phyloP scores from a whole-genome alignment of 1,140 invertebrate species.

The Agrypnia vestita region DNA sequence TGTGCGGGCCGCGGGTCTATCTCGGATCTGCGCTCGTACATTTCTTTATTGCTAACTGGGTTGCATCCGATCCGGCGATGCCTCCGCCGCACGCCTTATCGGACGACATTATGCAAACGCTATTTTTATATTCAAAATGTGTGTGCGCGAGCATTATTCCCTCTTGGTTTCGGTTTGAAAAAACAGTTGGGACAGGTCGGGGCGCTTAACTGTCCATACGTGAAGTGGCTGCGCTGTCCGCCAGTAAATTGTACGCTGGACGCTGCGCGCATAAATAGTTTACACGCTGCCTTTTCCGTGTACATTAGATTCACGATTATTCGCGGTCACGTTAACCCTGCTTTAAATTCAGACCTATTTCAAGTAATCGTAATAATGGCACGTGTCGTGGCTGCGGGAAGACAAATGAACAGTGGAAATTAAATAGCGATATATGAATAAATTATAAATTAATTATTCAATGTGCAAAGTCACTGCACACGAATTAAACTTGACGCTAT shows the following conservation, averaged over 20 bases:
- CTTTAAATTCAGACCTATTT: too few species aligned
- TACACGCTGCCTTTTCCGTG: too few species aligned
- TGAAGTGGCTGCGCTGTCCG: neutral
- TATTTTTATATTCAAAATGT: slow-evolving; percentile 21
- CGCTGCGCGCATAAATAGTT: too few species aligned
- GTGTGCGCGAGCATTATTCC: slow-evolving; percentile 10
- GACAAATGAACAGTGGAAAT: too few species aligned
- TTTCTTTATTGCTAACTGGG: neutral
- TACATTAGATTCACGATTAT: too few species aligned
- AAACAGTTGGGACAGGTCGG: neutral
- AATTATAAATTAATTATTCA: too few species aligned
- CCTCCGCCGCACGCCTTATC: neutral
- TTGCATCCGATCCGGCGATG: neutral
- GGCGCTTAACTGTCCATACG: neutral
- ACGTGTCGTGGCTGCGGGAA: too few species aligned
- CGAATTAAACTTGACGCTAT: too few species aligned
- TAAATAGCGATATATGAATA: too few species aligned
- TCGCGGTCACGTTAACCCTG: too few species aligned
- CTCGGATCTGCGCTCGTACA: neutral
- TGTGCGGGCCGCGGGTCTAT: neutral
- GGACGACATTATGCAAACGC: neutral
- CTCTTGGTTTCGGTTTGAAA: neutral
- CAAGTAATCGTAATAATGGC: too few species aligned
- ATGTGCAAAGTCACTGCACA: too few species aligned
- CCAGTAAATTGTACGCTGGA: neutral